These are phyloP conservation scores for Sebastiscus tertius DNA, from an alignment of 2,797 vertebrate species.

Conservation along the genomic window DNA sequence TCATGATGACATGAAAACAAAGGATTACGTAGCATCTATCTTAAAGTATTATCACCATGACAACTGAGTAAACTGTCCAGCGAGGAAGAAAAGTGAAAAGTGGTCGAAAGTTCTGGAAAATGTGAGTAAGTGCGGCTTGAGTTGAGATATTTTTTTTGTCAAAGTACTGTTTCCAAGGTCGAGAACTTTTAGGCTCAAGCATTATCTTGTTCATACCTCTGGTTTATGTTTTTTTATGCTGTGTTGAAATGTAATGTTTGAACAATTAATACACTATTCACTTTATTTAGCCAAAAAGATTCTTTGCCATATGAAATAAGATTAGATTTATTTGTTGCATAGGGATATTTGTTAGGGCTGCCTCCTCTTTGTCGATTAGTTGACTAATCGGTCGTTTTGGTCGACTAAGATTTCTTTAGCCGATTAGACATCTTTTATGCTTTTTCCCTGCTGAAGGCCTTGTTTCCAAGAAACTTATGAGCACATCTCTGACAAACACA, in stretches of 20 bases:
- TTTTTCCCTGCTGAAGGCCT: fast-evolving
- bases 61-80: neutral
- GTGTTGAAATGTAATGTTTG: neutral
- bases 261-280: neutral
- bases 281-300: neutral
- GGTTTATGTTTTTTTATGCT: neutral
- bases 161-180: neutral
- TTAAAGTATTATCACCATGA: neutral
- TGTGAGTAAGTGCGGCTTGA: neutral
- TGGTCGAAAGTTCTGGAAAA: neutral
- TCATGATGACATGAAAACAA: neutral
- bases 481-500: too few species aligned
- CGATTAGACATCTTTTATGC: too few species aligned
- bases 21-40: neutral
- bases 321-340: too few species aligned
- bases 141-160: neutral
- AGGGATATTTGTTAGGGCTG: too few species aligned
- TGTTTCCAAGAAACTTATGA: too few species aligned
- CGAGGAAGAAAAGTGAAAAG: neutral
- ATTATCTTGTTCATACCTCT: neutral
- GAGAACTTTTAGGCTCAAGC: neutral
- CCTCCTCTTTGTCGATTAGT: too few species aligned
- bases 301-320: neutral
- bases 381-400: fast-evolving
- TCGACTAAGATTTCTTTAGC: too few species aligned